phyloP scores from a whole-genome alignment of 2,888 invertebrate genomes.

The Synergus itoensis region DNA sequence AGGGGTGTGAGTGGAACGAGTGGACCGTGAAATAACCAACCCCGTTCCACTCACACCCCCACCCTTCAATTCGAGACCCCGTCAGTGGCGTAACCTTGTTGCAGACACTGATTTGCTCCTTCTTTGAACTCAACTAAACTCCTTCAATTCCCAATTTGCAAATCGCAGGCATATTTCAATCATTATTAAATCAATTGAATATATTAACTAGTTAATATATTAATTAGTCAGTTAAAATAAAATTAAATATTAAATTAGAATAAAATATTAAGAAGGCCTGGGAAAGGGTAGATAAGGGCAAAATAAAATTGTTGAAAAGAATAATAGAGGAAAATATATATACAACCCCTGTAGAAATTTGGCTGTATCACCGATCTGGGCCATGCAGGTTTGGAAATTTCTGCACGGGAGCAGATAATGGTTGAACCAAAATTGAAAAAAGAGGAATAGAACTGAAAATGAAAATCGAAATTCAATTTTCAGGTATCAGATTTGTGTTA shows the following conservation, averaged over 20 bases:
- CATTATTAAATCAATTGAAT: not conserved
- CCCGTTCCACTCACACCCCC: constrained; percentile 68
- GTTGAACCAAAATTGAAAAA: no score
- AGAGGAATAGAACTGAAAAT: not conserved
- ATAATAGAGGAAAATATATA: no score
- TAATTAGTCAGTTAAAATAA: not conserved
- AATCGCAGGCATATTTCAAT: not conserved
- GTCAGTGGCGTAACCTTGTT: constrained; percentile 69
- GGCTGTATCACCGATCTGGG: no score
- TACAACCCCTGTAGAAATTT: no score
- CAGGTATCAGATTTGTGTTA: not conserved
- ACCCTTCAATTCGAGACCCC: constrained; percentile 59
- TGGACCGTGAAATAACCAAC: constrained; percentile 78
- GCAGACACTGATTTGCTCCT: constrained; percentile 44
- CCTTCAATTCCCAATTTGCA: not conserved
- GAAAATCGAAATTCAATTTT: not conserved
- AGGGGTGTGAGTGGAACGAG: constrained; percentile 75
- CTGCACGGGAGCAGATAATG: no score
- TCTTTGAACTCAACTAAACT: constrained; percentile 27
- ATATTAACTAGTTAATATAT: no score
- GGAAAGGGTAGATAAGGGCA: no score
- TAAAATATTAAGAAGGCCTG: no score
- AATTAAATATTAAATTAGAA: no score
- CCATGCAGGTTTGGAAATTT: no score
- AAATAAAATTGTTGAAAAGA: no score